Percentiles rank a stretch among this genome's conserved stretches.
phyloP scores from a whole-genome alignment of 2,113 vertebrate genomes.

The Syngnathus floridae region DNA sequence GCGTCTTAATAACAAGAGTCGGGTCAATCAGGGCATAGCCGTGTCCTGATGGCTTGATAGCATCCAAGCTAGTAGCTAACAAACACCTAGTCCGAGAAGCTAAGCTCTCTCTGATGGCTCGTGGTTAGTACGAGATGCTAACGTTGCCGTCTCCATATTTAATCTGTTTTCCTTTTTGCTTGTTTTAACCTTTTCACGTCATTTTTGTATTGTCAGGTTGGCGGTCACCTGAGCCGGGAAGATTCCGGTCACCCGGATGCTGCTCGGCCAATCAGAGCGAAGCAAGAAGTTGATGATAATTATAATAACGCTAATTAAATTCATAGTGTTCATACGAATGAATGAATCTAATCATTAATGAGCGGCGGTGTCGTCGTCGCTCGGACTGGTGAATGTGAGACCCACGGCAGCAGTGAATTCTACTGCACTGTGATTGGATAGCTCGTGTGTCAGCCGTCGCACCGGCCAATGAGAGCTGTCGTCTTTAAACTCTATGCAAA shows the following conservation, averaged over 20 bases:
- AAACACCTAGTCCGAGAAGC: not conserved
- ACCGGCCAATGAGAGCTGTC: conserved; percentile 70
- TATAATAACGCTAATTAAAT: not conserved
- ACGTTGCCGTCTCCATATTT: not conserved
- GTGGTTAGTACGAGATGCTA: not conserved
- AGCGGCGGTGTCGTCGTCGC: conserved; percentile 34
- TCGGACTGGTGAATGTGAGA: conserved; percentile 66
- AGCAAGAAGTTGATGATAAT: not conserved
- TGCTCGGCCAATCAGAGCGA: not conserved
- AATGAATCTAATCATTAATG: not conserved
- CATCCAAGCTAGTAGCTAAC: no score
- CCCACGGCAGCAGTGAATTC: conserved; percentile 73
- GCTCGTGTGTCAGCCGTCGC: conserved; percentile 70
- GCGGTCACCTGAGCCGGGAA: not conserved
- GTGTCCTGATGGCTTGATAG: not conserved
- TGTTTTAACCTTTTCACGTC: not conserved
- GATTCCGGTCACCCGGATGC: not conserved
- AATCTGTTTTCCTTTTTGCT: not conserved
- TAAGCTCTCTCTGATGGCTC: not conserved
- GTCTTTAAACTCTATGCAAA: conserved; percentile 78
- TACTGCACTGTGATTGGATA: conserved; percentile 76
- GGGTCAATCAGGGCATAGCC: not conserved
- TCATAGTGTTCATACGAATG: not conserved
- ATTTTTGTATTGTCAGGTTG: not conserved
- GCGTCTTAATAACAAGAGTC: not conserved